phyloP scores from a whole-genome alignment of 2,888 invertebrate species.

The Buathra laborator region DNA sequence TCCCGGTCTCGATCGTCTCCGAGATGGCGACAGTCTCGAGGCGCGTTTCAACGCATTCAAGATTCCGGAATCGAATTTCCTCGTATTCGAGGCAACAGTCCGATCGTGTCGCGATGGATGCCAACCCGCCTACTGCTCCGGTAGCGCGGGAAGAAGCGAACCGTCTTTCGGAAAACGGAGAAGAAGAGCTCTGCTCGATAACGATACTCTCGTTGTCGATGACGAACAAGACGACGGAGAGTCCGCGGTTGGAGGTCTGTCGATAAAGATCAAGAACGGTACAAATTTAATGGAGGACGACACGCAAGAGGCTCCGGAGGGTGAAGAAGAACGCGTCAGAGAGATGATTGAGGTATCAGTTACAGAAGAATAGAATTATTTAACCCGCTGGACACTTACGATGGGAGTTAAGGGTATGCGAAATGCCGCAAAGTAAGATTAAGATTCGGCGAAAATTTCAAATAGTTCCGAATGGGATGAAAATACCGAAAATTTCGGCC shows the following conservation, averaged over 20 bases:
- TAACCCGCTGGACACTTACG: no score
- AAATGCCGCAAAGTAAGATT: no score
- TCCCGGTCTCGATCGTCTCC: constrained; percentile 94
- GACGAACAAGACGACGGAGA: constrained; percentile 69
- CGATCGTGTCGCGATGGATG: constrained; percentile 95
- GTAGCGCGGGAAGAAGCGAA: constrained; percentile 92
- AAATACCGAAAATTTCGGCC: no score
- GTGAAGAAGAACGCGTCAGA: constrained; percentile 91
- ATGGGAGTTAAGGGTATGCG: no score
- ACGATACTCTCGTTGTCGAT: constrained; percentile 79
- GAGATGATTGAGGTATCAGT: constrained; percentile 93
- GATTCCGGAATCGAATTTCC: constrained; percentile 96
- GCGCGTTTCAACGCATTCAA: constrained; percentile 97
- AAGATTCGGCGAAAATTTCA: no score
- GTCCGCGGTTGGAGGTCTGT: constrained; percentile 72
- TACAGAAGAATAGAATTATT: no score
- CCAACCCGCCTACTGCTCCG: constrained; percentile 94
- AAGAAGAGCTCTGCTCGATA: constrained; percentile 86
- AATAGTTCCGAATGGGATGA: no score
- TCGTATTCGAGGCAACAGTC: constrained; percentile 97
- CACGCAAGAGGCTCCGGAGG: constrained; percentile 86
- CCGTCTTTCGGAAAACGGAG: constrained; percentile 93
- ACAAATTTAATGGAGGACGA: constrained; percentile 77
- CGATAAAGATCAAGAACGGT: constrained; percentile 75
- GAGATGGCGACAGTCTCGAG: constrained; percentile 94